A percentile compares a stretch with the other conserved stretches of the same genome.
Conservation (phyloP, 1,140 invertebrate genomes). For the Hyles euphorbiae region DNA sequence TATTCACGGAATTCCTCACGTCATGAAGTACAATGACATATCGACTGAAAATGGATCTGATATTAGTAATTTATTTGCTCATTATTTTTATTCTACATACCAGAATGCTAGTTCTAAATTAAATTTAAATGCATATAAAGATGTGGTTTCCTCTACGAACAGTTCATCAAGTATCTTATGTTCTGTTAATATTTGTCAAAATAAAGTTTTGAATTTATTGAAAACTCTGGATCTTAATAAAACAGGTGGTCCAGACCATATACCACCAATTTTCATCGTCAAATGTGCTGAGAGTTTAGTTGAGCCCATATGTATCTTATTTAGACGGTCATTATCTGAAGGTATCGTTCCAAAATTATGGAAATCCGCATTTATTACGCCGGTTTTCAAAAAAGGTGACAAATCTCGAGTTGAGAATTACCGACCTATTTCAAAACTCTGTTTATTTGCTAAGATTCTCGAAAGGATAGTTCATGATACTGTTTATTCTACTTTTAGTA, state of each 20-base stretch:
- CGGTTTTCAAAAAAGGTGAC: no score
- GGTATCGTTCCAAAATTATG: conserved; percentile 7
- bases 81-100: conserved; percentile 20
- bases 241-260: conserved; percentile 7
- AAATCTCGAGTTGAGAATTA: no score
- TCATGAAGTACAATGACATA: conserved; percentile 13
- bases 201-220: conserved; percentile 4
- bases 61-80: conserved; percentile 20
- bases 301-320: conserved; percentile 4
- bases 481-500: no score
- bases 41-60: conserved; percentile 8
- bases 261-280: conserved; percentile 9
- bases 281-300: conserved; percentile 8
- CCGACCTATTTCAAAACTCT: no score
- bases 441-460: no score
- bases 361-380: conserved; percentile 8
- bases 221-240: conserved; percentile 5
- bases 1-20: conserved; percentile 1
- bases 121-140: neutral
- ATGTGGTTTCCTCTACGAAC: no score
- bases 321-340: neutral
- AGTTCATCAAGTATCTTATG: neutral
- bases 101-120: conserved; percentile 7
- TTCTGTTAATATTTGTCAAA: neutral
- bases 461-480: no score